Conservation (phyloP, 2,113 vertebrate genomes). For the Semnornis frantzii region DNA sequence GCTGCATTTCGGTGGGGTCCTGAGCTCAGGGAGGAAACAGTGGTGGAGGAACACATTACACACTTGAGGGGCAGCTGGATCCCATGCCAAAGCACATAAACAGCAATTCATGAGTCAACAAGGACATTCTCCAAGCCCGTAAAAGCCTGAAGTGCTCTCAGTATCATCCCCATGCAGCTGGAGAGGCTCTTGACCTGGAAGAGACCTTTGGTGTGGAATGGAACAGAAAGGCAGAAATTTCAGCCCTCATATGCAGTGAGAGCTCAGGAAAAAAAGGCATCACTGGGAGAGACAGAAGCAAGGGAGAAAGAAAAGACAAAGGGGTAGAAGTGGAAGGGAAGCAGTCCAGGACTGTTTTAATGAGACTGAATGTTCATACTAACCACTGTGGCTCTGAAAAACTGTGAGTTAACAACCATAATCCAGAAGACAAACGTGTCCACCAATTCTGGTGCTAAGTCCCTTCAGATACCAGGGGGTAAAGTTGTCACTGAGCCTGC, state of each 20-base stretch:
- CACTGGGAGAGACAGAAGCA: not conserved
- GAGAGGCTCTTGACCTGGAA: slow-evolving; percentile 11
- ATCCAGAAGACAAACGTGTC: not conserved
- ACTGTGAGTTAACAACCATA: not conserved
- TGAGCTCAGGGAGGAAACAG: not conserved
- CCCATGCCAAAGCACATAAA: not conserved
- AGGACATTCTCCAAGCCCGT: not conserved
- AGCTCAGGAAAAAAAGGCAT: not conserved
- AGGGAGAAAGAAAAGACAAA: not conserved
- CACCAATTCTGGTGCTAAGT: not conserved
- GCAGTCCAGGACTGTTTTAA: not conserved
- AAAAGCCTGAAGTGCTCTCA: not conserved
- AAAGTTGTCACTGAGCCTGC: accelerated
- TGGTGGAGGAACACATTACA: not conserved
- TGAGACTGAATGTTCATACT: not conserved
- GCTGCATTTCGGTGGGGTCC: not conserved
- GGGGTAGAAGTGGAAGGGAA: not conserved
- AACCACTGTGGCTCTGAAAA: not conserved
- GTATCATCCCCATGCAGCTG: not conserved
- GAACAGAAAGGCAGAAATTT: not conserved
- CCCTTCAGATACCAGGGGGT: not conserved
- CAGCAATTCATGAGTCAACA: not conserved
- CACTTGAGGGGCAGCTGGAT: not conserved
- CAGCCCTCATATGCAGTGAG: not conserved
- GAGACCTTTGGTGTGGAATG: not conserved